Evolutionary conservation across 1,140 invertebrate genomes (phyloP).

Genomic region (Calephelis virginiensis): DNA sequence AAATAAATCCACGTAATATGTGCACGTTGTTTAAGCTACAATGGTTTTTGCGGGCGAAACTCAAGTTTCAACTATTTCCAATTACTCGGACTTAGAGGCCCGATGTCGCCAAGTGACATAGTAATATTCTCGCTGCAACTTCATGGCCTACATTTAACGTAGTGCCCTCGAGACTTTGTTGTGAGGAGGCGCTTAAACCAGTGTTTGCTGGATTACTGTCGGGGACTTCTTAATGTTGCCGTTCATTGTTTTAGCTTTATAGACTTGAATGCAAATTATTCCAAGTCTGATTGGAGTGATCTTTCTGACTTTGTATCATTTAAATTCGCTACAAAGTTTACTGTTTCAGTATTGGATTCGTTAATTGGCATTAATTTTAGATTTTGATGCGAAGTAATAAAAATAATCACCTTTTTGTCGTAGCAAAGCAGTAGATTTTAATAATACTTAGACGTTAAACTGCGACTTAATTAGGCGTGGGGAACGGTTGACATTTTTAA

Average conservation of each 20-base stretch:
- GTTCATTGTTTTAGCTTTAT: conserved; percentile 32
- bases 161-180: conserved; percentile 66
- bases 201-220: conserved; percentile 59
- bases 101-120: conserved; percentile 74
- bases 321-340: not conserved
- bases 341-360: too few relatives aligned
- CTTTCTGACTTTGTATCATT: not conserved
- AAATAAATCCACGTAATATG: too few relatives aligned
- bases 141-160: conserved; percentile 71
- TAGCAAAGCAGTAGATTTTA: too few relatives aligned
- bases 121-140: conserved; percentile 72
- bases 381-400: too few relatives aligned
- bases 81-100: conserved; percentile 73
- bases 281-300: not conserved
- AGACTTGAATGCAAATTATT: conserved; percentile 7
- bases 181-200: conserved; percentile 59
- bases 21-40: too few relatives aligned
- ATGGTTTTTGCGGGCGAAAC: conserved; percentile 37
- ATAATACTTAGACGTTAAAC: too few relatives aligned
- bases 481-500: too few relatives aligned
- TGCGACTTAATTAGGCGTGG: too few relatives aligned
- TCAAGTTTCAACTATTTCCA: conserved; percentile 72
- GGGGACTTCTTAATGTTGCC: conserved; percentile 53
- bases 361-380: too few relatives aligned
- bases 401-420: too few relatives aligned